Evolutionary conservation across 2,113 vertebrate genomes (phyloP), one percentile per base, ranked within the genome.

Genomic region (Cinclus mexicanus): DNA sequence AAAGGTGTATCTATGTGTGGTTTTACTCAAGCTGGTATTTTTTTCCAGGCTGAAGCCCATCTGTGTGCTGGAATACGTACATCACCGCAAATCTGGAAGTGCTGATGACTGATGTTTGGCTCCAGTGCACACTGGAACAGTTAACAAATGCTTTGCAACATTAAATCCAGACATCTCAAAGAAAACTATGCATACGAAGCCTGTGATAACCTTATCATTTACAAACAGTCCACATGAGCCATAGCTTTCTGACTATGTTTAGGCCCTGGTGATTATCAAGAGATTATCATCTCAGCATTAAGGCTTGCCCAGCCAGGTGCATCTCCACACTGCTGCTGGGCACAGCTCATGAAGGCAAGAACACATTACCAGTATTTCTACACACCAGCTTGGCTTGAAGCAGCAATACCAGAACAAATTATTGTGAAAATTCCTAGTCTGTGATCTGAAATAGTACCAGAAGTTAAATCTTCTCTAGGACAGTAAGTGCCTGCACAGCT

Each of bases 21-120:
- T 81, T 89, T 67, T 55, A 81, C 28, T 74, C 52, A 78, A n/a
- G 47, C 3, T 41, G 35, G 10, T 78, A 52, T 74, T 80, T 81
- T 81, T 71, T 83, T 37, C 68, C 70, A 88, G 39, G 64, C 52
- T 75, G 61, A 92, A 71, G 21, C 22, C 72, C 37, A 71, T 3
- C 11, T 5, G 5, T 41, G 22, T 68, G 26, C 1, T 91, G 49
- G 69, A 84, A 16, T 39, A 67, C 5, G 17, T 26, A 77, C 26
- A 70, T 70, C 60, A 13, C 39, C 60, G 80, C 52, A 47, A 41
- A 59, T 47, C 49, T 68, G n/a, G 7, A 91, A 71, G 20, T 4
- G 37, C 37, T 79, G 93, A 59, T 92, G 94, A 94, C 57, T 87
- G 83, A 94, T 95, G 93, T 82, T 81, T 97, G 94, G 83, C 91